Conservation (phyloP, 2,113 vertebrate genomes). For the Perca schrenkii region DNA sequence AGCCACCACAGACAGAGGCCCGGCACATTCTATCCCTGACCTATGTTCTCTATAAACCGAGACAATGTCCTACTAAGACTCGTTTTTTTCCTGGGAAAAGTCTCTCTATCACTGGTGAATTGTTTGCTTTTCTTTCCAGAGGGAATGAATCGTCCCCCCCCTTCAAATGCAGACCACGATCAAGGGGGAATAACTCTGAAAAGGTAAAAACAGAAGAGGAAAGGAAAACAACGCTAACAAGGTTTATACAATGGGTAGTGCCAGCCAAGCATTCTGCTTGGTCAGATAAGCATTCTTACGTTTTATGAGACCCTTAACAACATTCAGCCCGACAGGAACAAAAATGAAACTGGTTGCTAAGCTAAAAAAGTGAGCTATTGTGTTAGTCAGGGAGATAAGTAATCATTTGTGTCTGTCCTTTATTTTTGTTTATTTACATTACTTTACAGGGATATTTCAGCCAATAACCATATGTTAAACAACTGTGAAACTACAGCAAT, state of each 20-base stretch:
- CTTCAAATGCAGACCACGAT: conserved; percentile 41
- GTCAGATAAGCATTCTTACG: conserved; percentile 54
- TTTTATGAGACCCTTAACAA: conserved; percentile 50
- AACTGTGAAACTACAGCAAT: no score
- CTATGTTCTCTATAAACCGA: conserved; percentile 66
- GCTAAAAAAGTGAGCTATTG: conserved; percentile 18
- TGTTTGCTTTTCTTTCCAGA: conserved; percentile 53
- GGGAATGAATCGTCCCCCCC: conserved; percentile 50
- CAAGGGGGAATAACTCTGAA: conserved; percentile 43
- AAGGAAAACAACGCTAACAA: conserved; percentile 50
- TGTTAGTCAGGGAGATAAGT: conserved; percentile 14
- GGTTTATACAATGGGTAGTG: conserved; percentile 49
- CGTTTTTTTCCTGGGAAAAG: conserved; percentile 40
- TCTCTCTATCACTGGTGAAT: conserved; percentile 53
- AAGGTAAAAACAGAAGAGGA: conserved; percentile 40
- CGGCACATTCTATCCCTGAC: conserved; percentile 62
- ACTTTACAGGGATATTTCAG: background rate
- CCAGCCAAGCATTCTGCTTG: conserved; percentile 57
- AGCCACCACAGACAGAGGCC: conserved; percentile 42
- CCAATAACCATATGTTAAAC: background rate
- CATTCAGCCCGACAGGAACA: conserved; percentile 23
- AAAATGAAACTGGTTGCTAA: conserved; percentile 37
- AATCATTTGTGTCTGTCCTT: background rate
- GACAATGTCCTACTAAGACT: conserved; percentile 61
- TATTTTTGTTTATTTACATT: background rate